Evolutionary conservation across 2,888 invertebrate species (phyloP).

Genomic region (Lasioglossum figueresi): DNA sequence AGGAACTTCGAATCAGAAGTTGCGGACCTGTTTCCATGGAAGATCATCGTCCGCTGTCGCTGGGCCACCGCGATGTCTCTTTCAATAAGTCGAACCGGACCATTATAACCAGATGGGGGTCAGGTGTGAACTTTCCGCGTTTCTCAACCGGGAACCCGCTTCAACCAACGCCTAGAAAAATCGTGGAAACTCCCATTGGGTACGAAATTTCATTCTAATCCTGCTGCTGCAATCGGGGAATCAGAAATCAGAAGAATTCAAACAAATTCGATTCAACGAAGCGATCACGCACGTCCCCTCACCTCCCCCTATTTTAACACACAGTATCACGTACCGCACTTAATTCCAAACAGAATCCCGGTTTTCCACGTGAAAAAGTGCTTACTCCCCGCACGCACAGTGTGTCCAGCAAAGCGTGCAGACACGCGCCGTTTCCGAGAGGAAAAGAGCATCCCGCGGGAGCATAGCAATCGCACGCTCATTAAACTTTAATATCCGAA

Average conservation of each 20-base stretch:
- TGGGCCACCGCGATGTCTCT: neutral
- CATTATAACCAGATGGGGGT: neutral
- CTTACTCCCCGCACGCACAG: neutral
- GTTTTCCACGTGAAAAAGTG: neutral
- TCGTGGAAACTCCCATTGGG: neutral
- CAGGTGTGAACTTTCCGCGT: neutral
- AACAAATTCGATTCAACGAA: neutral
- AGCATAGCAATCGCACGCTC: neutral
- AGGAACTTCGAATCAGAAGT: constrained; percentile 22
- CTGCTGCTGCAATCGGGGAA: neutral
- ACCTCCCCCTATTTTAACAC: neutral
- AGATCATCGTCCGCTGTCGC: neutral
- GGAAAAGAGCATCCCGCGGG: neutral
- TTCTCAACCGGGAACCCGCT: neutral
- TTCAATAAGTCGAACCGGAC: constrained; percentile 1
- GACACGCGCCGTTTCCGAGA: neutral
- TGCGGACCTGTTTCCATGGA: neutral
- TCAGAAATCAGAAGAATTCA: neutral
- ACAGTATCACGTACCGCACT: neutral
- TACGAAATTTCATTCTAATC: neutral
- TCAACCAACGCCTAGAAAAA: neutral
- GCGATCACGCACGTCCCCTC: too few species aligned
- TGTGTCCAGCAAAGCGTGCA: neutral
- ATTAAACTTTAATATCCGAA: constrained; percentile 6
- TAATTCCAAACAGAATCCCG: neutral